Base-by-base conservation (phyloP, 2,888 invertebrate species). In the Sinotaia quadrata region DNA sequence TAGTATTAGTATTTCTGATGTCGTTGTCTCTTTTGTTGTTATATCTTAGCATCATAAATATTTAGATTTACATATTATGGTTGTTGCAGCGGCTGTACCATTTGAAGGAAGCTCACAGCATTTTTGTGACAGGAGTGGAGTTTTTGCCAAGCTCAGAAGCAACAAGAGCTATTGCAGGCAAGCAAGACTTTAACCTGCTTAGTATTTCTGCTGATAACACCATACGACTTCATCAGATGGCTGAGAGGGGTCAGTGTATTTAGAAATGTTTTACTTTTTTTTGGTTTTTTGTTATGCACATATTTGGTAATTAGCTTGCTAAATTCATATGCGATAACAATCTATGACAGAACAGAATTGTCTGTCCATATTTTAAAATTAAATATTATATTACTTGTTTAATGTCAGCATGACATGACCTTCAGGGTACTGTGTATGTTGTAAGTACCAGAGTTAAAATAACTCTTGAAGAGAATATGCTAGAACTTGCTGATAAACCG, bases 91-190 rank as follows among this genome's bases (percentile, higher is more conserved):
- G 93, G 81, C 92, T 95, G 75, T 91, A 96, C 81, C 93, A 94
- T 89, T 92, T 97, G 86, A 90, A 92, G 76, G 92, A 92, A 84
- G 95, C 95, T 73, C 98, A 98, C 91, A 94, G 93, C 84, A 96
- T 97, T 93, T 99, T 99, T 90, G 95, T 99, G 75, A 98, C 98
- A 62, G 97, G 97, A 15, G 90, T 99, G 78, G 94, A 95, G 90
- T 98, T 99, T 90, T 90, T 98, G 81, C 95, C 96, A 1, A 75
- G 83, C 34, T 81, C 84, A 2, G 80, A 82, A 21, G 77, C 76
- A 24, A 74, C 80, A 10, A 69, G 68, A 51, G 81, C 84, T 27
- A 77, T 88, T n/a, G 85, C 84, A 41, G 87, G 87, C 90, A 81
- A 89, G 91, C 83, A 87, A 75, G 93, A 94, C 86, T 94, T 95